Conservation (phyloP, 1,140 invertebrate species). For the Euura saliciscinereae region DNA sequence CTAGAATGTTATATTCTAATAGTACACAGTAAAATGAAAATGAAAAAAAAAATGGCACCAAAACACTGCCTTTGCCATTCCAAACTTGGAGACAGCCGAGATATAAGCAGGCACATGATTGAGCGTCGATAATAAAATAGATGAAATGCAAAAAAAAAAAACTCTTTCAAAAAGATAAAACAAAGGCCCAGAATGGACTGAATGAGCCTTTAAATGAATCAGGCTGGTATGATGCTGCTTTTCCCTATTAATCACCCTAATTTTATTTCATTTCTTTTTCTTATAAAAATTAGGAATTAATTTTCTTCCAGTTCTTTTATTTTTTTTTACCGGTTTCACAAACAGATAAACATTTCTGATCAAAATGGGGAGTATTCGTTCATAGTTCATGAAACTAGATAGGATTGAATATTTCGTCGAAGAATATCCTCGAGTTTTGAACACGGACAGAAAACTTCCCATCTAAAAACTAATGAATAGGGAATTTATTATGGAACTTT, state of each 20-base stretch:
- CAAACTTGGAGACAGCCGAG: constrained; percentile 65
- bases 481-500: constrained; percentile 14
- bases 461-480: background rate
- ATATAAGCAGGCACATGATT: constrained; percentile 66
- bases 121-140: constrained; percentile 30
- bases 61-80: constrained; percentile 73
- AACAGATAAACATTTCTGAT: too few species aligned
- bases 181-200: constrained; percentile 26
- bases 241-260: too few species aligned
- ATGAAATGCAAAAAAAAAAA: background rate
- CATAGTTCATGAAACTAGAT: too few species aligned
- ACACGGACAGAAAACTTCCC: too few species aligned
- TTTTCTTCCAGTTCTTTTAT: background rate
- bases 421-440: too few species aligned
- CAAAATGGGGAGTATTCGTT: too few species aligned
- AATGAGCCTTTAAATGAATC: constrained; percentile 53
- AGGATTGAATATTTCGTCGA: too few species aligned
- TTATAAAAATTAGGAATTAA: too few species aligned
- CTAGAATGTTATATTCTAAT: background rate
- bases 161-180: background rate
- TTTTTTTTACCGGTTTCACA: background rate
- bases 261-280: too few species aligned
- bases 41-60: constrained; percentile 66
- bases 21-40: constrained; percentile 27
- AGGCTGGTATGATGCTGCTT: too few species aligned